These are phyloP conservation scores for Ericerus pela DNA, from an alignment of 1,140 invertebrate genomes.

Conservation along the genomic window DNA sequence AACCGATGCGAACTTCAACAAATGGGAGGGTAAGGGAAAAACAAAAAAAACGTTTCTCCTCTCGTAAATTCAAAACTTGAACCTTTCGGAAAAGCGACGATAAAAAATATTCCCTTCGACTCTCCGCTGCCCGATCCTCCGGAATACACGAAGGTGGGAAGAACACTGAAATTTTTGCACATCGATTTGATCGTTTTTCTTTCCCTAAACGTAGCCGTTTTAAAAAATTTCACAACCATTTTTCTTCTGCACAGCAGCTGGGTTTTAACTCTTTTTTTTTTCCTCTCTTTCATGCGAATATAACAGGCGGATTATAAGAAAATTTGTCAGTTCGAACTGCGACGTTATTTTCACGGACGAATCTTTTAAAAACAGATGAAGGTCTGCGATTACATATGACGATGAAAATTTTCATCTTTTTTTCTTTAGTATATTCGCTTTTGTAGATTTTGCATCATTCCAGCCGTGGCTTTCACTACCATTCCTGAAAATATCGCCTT, in stretches of 20 bases:
- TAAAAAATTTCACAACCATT: not conserved
- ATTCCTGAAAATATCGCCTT: too few relatives aligned
- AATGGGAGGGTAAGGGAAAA: not conserved
- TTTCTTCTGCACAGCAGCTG: not conserved
- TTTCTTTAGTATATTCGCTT: too few relatives aligned
- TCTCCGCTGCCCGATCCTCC: not conserved
- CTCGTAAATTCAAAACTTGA: not conserved
- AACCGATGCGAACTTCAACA: not conserved
- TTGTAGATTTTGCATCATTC: too few relatives aligned
- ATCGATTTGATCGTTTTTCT: slow-evolving; percentile 8
- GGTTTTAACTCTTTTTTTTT: not conserved
- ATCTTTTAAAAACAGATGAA: too few relatives aligned
- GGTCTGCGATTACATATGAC: too few relatives aligned
- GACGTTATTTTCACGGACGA: too few relatives aligned
- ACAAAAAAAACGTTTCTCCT: not conserved
- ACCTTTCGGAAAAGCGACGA: not conserved
- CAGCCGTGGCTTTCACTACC: too few relatives aligned
- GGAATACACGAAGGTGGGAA: not conserved
- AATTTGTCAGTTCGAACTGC: slow-evolving; percentile 1
- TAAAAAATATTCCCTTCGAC: slow-evolving; percentile 9
- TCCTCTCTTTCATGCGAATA: too few relatives aligned
- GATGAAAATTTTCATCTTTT: too few relatives aligned
- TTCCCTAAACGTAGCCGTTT: not conserved
- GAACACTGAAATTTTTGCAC: not conserved
- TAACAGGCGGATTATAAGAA: slow-evolving; percentile 3